Evolutionary conservation across 2,888 invertebrate genomes (phyloP).

Genomic region (Lysandra coridon): DNA sequence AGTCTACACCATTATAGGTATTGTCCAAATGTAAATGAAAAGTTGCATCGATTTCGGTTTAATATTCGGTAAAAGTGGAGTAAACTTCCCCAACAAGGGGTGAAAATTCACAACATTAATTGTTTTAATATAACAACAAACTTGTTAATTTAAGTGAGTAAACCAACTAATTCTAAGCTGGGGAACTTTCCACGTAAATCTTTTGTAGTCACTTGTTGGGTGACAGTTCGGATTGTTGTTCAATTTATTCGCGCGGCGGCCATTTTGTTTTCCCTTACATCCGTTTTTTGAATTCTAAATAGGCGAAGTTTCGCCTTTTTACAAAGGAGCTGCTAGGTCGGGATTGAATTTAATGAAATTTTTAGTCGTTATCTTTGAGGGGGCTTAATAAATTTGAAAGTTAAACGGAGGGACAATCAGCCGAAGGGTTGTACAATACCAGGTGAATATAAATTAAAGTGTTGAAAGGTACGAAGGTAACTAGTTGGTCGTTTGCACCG

Average conservation of each 20-base stretch:
- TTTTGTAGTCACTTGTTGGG: conserved; percentile 67
- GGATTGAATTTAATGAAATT: conserved; percentile 30
- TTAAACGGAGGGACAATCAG: conserved; percentile 23
- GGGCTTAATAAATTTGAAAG: conserved; percentile 26
- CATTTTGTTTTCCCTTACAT: conserved; percentile 64
- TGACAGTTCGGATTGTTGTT: conserved; percentile 72
- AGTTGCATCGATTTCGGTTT: background rate
- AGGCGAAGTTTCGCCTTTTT: conserved; percentile 32
- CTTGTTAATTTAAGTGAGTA: conserved; percentile 52
- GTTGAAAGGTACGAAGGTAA: background rate
- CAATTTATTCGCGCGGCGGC: conserved; percentile 66
- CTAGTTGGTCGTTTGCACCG: background rate
- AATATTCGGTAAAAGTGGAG: background rate
- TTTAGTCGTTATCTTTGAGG: conserved; percentile 16
- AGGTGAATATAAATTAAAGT: conserved; percentile 9
- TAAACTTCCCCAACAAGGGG: conserved; percentile 17
- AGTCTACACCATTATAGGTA: background rate
- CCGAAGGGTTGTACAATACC: background rate
- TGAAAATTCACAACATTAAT: conserved; percentile 31
- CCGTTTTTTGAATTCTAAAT: conserved; percentile 73
- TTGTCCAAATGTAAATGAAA: background rate
- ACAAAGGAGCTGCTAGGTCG: conserved; percentile 25
- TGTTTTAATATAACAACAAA: conserved; percentile 36
- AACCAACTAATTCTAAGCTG: conserved; percentile 56
- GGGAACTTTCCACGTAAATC: conserved; percentile 72